Evolutionary conservation across 2,888 invertebrate species (phyloP), one percentile per base, ranked within the genome.

Genomic region (Drosophila birchii): DNA sequence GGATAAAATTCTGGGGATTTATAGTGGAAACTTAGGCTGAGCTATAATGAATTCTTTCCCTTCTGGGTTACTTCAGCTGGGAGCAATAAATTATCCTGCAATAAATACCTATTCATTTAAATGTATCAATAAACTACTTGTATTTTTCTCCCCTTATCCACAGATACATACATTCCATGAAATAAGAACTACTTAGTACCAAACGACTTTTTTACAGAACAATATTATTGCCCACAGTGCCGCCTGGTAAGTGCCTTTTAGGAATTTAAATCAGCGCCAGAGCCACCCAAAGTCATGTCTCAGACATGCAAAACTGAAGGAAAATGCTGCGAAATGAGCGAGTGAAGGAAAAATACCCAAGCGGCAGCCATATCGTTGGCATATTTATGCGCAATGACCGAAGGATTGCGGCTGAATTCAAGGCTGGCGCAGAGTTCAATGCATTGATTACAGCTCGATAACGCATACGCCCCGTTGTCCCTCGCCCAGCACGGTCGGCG

Each of bases 401-500:
- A 47, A 45, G 51, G 36, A 45, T 47, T n/a, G 44, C 32, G 54
- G 38, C 67, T 43, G 68, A 39, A 12, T 45, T 36, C 68, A 67
- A 51, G 64, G 67, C 45, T 58, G 54, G n/a, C 11, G 23, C 41
- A 39, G 39, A 53, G 80, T 88, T 83, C 80, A 88, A 73, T 86
- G 86, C 78, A 73, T 76, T 82, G 83, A 79, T 75, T 78, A 69
- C 73, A 58, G 62, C 45, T 36, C 67, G 67, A 88, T 80, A 75
- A 62, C 67, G 62, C 66, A 76, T 74, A 82, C 74, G 71, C 45
- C 64, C 34, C 66, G 59, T 34, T 39, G 58, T 32, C 56, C 60
- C 16, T n/a, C 23, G 36, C 26, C 32, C 14, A 59, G 11, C 34
- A 12, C 12, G 11, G 32, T 2, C 29, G 6, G 11, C 34, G 34